Percentiles rank a stretch among this genome's conserved stretches.
Conservation (phyloP, 2,888 invertebrate species). For the Eupithecia exiguata region DNA sequence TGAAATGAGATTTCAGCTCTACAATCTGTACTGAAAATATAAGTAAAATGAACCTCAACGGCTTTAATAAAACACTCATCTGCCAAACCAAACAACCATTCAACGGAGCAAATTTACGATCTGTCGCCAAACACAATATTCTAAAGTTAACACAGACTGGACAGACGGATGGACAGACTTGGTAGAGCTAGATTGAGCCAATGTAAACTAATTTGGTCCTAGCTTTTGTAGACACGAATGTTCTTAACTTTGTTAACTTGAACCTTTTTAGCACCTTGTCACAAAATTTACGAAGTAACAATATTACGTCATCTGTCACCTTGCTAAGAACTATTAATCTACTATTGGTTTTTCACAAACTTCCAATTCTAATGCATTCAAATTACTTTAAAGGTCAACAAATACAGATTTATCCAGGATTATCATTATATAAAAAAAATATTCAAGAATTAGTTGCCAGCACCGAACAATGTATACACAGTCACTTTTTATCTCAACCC, state of each 20-base stretch:
- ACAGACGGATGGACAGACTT: conserved; percentile 31
- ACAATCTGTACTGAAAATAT: neutral
- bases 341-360: neutral
- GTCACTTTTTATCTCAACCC: too few relatives aligned
- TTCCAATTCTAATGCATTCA: neutral
- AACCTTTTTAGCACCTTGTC: neutral
- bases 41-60: neutral
- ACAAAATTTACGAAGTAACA: too few relatives aligned
- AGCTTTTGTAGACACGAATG: conserved; percentile 3
- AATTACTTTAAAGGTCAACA: neutral
- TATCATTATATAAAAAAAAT: neutral
- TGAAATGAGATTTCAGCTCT: neutral
- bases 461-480: neutral
- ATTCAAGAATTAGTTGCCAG: neutral
- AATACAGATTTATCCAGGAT: neutral
- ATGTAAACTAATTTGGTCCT: conserved; percentile 18
- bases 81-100: conserved; percentile 3
- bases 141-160: conserved; percentile 51
- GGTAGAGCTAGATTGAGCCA: conserved; percentile 23
- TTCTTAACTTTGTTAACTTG: neutral
- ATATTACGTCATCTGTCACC: too few relatives aligned
- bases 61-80: conserved; percentile 11
- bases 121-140: conserved; percentile 53
- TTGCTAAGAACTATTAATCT: neutral
- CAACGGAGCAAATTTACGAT: conserved; percentile 46